phyloP scores from a whole-genome alignment of 1,140 invertebrate species.

The Ostrea edulis region DNA sequence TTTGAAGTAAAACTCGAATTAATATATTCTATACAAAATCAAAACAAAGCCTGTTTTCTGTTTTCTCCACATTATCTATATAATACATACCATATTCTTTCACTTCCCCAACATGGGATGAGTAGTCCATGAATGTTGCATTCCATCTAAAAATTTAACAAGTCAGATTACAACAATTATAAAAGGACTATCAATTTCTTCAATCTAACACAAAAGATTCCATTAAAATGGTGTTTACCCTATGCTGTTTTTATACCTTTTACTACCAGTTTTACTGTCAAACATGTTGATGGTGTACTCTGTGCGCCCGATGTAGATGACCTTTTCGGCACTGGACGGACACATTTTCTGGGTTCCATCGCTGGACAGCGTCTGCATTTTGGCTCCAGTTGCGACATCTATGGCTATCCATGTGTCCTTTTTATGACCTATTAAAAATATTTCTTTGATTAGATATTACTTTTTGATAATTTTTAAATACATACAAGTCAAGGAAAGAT shows the following conservation, averaged over 20 bases:
- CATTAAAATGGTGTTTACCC: background rate
- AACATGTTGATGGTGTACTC: slow-evolving; percentile 98
- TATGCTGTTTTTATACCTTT: slow-evolving; percentile 79
- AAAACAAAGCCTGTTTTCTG: no score
- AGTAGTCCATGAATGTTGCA: slow-evolving; percentile 89
- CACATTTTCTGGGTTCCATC: slow-evolving; percentile 84
- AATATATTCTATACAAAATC: background rate
- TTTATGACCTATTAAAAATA: slow-evolving; percentile 86
- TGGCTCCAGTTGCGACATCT: slow-evolving; percentile 92
- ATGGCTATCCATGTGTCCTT: slow-evolving; percentile 97
- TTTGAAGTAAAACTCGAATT: background rate
- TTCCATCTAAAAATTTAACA: slow-evolving; percentile 86
- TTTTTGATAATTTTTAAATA: no score
- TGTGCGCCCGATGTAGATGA: slow-evolving; percentile 90
- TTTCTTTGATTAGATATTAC: background rate
- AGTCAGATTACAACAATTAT: background rate
- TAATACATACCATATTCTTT: slow-evolving; percentile 88
- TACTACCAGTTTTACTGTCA: slow-evolving; percentile 89
- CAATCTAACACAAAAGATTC: background rate
- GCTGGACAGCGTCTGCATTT: slow-evolving; percentile 88
- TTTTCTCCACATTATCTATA: background rate
- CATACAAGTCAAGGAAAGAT: no score
- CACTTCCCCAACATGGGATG: slow-evolving; percentile 80
- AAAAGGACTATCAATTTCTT: background rate
- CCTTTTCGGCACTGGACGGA: slow-evolving; percentile 80